Evolutionary conservation across 1,140 invertebrate genomes (phyloP), one percentile per base, ranked within the genome.

Genomic region (Bactericera cockerelli): DNA sequence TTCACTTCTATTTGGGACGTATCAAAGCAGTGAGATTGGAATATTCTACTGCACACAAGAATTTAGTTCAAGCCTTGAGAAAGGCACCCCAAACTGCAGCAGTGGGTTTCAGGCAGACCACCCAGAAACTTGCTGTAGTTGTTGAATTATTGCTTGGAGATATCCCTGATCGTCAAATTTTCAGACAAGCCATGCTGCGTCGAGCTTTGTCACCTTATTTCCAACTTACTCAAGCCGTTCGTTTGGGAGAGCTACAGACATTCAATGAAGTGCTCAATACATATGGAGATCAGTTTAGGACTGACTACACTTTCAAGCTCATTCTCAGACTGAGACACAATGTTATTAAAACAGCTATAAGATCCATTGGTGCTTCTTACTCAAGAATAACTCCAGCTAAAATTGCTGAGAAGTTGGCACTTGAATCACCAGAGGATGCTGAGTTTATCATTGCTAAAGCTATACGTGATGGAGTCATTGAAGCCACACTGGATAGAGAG

Each of bases 371-470:
- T 13, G 70, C 95, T 1, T 96, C 94, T 0, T 99, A 99, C 72
- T 98, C 94, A 0, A 79, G 91, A 55, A 99, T 99, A 64, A 94
- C 92, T 10, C 84, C 97, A 0, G 79, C 83, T 59, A 93, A 98
- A 72, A 94, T 99, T 67, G 93, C 94, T 8, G 78, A 81, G 61
- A 98, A 99, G 69, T 73, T 99, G 22, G 85, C 89, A 11, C 74
- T 99, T 16, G 93, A 96, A 69, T 94, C 89, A 10, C 84, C 91
- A 2, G 92, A 96, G 69, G 96, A 99, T 80, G 95, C 95, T 0
- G 96, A 99, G 71, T 99, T 96, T 70, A 97, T 99, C 70, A 94
- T 99, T 0, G 93, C 95, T 0, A 99, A 99, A 76, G 95, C 96
- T n/a, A 99, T 99, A 59, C 77, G 93, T 55, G 97, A 99, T 77